Evolutionary conservation across 2,888 invertebrate genomes (phyloP).

Genomic region (Venustoraphidia nigricollis): DNA sequence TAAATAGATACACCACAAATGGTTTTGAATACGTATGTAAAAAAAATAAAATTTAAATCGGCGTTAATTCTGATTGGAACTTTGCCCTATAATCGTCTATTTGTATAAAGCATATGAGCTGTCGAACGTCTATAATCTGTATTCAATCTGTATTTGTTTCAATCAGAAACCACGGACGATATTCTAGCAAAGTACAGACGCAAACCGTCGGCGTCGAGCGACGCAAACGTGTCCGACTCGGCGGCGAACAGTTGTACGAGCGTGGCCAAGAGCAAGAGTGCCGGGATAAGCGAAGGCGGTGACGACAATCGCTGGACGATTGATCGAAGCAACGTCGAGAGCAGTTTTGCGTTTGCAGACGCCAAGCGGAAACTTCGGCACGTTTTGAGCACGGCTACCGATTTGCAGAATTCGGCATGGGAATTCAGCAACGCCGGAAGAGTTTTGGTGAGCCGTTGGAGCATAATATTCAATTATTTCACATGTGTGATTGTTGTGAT

Average conservation of each 20-base stretch:
- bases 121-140: too few species aligned
- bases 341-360: constrained; percentile 45
- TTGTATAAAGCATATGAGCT: too few species aligned
- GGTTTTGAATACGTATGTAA: too few species aligned
- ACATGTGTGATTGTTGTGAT: too few species aligned
- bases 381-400: constrained; percentile 71
- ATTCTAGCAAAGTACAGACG: constrained; percentile 88
- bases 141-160: too few species aligned
- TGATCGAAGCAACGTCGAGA: constrained; percentile 37
- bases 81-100: too few species aligned
- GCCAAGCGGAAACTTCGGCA: constrained; percentile 79
- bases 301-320: constrained; percentile 31
- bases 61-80: too few species aligned
- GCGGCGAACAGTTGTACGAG: constrained; percentile 25
- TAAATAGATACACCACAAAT: too few species aligned
- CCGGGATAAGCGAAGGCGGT: constrained; percentile 22
- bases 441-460: background rate
- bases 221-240: constrained; percentile 26
- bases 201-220: constrained; percentile 41
- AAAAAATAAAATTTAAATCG: too few species aligned
- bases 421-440: constrained; percentile 7
- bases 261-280: constrained; percentile 14
- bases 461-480: too few species aligned
- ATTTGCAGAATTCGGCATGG: constrained; percentile 4
- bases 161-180: constrained; percentile 69